phyloP scores from a whole-genome alignment of 1,140 invertebrate genomes.

The Probaryconus sp. region DNA sequence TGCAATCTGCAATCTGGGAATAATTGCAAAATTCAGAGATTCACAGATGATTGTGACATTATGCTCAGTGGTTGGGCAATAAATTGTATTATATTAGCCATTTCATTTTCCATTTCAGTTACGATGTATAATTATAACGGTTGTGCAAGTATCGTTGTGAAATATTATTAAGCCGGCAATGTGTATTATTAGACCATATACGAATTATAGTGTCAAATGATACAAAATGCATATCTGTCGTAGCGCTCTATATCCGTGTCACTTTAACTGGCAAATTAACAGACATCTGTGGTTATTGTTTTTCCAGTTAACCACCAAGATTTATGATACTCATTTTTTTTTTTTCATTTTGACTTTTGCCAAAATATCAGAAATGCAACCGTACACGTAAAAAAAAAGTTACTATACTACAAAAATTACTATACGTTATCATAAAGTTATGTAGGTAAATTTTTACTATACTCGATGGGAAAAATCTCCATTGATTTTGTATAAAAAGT shows the following conservation, averaged over 20 bases:
- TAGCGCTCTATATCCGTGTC: slow-evolving; percentile 30
- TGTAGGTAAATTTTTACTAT: too few relatives aligned
- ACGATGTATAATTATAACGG: slow-evolving; percentile 31
- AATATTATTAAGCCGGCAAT: slow-evolving; percentile 28
- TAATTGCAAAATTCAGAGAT: neutral
- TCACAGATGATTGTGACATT: slow-evolving; percentile 36
- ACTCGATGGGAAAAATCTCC: too few relatives aligned
- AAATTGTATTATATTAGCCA: slow-evolving; percentile 43
- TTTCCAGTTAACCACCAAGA: slow-evolving; percentile 14
- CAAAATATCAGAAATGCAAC: too few relatives aligned
- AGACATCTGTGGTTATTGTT: slow-evolving; percentile 19
- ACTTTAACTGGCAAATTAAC: slow-evolving; percentile 46
- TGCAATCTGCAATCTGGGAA: too few relatives aligned
- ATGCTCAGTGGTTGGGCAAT: slow-evolving; percentile 30
- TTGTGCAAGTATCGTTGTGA: slow-evolving; percentile 28
- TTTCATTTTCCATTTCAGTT: slow-evolving; percentile 42
- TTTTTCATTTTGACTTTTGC: too few relatives aligned
- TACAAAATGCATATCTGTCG: slow-evolving; percentile 41
- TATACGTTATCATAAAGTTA: too few relatives aligned
- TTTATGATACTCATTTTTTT: neutral
- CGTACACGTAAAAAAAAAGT: too few relatives aligned
- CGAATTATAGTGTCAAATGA: slow-evolving; percentile 22
- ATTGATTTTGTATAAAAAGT: too few relatives aligned
- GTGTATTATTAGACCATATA: slow-evolving; percentile 33
- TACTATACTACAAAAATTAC: too few relatives aligned